A percentile compares a stretch with the other conserved stretches of the same genome.
Evolutionary conservation across 2,113 vertebrate genomes (phyloP).

Genomic region (Corythaeola cristata): DNA sequence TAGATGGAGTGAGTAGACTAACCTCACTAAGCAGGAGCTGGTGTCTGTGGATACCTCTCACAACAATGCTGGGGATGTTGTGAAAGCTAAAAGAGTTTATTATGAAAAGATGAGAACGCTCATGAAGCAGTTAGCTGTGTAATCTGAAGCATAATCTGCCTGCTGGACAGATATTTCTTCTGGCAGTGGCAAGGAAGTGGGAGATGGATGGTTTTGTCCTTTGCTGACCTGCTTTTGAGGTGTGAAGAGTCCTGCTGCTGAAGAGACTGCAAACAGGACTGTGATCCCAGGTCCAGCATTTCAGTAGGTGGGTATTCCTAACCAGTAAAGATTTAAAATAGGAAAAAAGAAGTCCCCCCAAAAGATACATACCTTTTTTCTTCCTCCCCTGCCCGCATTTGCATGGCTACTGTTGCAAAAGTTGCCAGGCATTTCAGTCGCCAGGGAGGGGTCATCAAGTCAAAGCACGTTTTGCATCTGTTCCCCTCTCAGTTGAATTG

Average conservation of each 20-base stretch:
- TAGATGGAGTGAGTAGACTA: neutral
- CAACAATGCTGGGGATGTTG: neutral
- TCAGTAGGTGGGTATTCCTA: neutral
- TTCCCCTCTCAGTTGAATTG: neutral
- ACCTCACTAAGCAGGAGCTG: neutral
- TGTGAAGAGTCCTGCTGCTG: neutral
- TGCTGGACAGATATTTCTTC: neutral
- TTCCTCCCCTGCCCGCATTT: neutral
- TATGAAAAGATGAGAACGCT: fast-evolving
- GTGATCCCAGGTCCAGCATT: neutral
- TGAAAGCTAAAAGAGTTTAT: neutral
- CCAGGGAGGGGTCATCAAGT: neutral
- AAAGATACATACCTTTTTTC: neutral
- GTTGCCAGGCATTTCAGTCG: neutral
- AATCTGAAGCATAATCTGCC: neutral
- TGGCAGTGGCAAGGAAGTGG: neutral
- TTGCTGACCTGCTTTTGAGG: neutral
- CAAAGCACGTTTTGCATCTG: neutral
- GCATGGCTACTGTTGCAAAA: neutral
- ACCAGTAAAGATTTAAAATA: neutral
- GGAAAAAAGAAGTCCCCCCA: neutral
- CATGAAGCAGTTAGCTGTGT: neutral
- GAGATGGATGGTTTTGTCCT: neutral
- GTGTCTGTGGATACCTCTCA: neutral
- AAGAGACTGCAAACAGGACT: neutral